These are phyloP conservation scores for Oreotrochilus melanogaster DNA, from an alignment of 2,113 vertebrate species.

Conservation along the genomic window DNA sequence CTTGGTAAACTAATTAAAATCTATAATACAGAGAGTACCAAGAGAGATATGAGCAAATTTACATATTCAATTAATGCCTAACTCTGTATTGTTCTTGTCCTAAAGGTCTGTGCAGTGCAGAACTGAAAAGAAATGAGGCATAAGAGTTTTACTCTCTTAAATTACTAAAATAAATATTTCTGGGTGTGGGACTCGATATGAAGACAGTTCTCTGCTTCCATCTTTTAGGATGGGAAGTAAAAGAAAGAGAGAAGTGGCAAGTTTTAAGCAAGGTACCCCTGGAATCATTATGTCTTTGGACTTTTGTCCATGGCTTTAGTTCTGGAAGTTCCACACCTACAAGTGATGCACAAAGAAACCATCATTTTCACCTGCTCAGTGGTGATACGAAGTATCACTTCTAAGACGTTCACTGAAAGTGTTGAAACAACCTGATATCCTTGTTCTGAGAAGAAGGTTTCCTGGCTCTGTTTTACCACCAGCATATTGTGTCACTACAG, in stretches of 20 bases:
- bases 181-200: not conserved
- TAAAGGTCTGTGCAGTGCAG: not conserved
- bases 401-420: not conserved
- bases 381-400: not conserved
- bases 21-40: not conserved
- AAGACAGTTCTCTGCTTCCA: not conserved
- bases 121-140: not conserved
- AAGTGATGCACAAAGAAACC: not conserved
- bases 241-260: not conserved
- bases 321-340: not conserved
- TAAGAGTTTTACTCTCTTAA: not conserved
- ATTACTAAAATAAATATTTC: not conserved
- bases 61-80: not conserved
- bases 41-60: not conserved
- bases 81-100: not conserved
- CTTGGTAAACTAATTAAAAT: conserved; percentile 18
- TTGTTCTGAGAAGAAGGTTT: not conserved
- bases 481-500: not conserved
- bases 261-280: not conserved
- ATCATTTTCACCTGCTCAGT: not conserved
- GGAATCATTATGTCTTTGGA: not conserved
- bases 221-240: not conserved
- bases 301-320: not conserved
- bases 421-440: not conserved
- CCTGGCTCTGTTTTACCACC: not conserved